phyloP scores from a whole-genome alignment of 2,113 vertebrate genomes.

The Ochotona curzoniae region DNA sequence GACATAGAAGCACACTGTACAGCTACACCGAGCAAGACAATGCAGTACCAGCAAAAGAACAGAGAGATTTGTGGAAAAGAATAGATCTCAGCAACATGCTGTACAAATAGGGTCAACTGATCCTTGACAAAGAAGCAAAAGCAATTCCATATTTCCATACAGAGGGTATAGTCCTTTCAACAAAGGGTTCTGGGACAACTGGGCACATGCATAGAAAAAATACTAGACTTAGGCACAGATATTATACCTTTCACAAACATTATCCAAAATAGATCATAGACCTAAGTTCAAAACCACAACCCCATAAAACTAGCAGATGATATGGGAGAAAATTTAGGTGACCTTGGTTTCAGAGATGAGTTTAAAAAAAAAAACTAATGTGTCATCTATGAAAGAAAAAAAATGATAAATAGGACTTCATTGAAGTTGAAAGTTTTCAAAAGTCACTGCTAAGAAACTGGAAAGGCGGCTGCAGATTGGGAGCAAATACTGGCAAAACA shows the following conservation, averaged over 20 bases:
- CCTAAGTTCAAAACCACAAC: background rate
- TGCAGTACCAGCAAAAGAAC: background rate
- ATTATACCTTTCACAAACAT: background rate
- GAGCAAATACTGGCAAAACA: background rate
- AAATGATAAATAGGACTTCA: background rate
- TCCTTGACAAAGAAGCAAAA: conserved; percentile 14
- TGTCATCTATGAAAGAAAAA: background rate
- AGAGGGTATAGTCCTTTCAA: conserved; percentile 15
- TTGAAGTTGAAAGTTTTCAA: background rate
- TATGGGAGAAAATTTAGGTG: background rate
- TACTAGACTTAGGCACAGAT: background rate
- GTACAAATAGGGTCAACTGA: background rate
- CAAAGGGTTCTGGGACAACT: conserved; percentile 3
- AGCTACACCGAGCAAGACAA: background rate
- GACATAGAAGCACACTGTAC: background rate
- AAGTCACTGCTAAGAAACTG: background rate
- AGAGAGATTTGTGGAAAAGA: background rate
- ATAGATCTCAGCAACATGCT: background rate
- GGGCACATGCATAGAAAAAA: background rate
- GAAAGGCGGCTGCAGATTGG: background rate
- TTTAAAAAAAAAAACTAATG: background rate
- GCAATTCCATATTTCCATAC: background rate
- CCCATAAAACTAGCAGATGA: background rate
- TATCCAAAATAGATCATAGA: conserved; percentile 2
- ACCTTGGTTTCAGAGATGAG: background rate